Base-by-base conservation (phyloP, 2,113 vertebrate species). In the Oryzias javanicus region DNA sequence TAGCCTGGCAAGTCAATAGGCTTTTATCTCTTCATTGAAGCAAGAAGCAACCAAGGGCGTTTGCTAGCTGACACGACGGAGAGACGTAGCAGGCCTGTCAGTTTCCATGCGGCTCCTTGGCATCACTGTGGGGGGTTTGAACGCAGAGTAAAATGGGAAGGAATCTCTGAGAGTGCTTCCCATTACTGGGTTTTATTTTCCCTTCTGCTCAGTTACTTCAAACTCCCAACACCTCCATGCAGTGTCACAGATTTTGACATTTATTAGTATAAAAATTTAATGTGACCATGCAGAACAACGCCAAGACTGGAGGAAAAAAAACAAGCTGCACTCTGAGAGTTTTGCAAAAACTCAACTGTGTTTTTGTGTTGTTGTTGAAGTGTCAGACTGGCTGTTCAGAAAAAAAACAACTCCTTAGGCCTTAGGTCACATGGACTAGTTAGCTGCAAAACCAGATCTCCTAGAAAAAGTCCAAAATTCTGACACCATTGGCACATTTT, bases 21-120 rank as follows among this genome's bases (percentile, higher is more conserved):
- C 83, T 88, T 90, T 89, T 91, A 91, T 91, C 90, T 90, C 78
- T 83, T 79, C 68, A 83, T 78, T 90, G 82, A 88, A 83, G 84
- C 81, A 62, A 82, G 83, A 63, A 85, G 83, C 67, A 86, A 81
- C 69, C 49, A 72, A 86, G 76, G 84, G 79, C 66, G 60, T 69
- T 52, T 71, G 79, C 78, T 77, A 71, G 82, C 78, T 86, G 84
- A 89, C 83, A 77, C 60, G 67, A 80, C 79, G 60, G 67, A 72
- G 74, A 80, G 74, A 77, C 76, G 52, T 77, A 69, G 70, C 79
- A 61, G 76, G 59, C 65, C 79, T 87, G 88, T 88, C 86, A 85
- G 77, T 83, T 81, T 78, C 78, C 81, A 77, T 84, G 67, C 72
- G 42, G 67, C 60, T 74, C 40, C 57, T 53, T 66, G 73, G 62